phyloP scores from a whole-genome alignment of 1,140 invertebrate genomes.

The Trichonephila clavata region DNA sequence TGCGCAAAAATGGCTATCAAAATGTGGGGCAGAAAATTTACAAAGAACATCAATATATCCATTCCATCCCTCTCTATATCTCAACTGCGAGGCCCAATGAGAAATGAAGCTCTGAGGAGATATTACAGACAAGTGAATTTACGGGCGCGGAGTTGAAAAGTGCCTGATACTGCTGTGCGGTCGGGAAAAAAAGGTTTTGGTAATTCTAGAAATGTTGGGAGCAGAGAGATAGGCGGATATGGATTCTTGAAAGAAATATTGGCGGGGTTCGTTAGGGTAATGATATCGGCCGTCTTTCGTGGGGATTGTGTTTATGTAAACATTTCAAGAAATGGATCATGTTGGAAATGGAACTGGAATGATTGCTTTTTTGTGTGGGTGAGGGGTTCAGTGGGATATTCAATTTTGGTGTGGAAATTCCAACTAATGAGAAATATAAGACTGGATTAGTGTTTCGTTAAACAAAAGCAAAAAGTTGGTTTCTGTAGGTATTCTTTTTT shows the following conservation, averaged over 20 bases:
- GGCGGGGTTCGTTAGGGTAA: conserved; percentile 20
- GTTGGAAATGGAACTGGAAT: background rate
- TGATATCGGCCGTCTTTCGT: conserved; percentile 7
- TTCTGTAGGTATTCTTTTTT: background rate
- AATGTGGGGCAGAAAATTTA: background rate
- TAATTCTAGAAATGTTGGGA: conserved; percentile 5
- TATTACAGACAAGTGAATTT: conserved; percentile 18
- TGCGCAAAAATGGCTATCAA: background rate
- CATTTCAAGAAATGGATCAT: background rate
- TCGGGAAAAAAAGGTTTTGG: background rate
- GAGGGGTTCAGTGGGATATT: background rate
- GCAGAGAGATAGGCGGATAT: background rate
- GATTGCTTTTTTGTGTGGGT: background rate
- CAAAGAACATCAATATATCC: background rate
- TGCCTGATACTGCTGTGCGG: background rate
- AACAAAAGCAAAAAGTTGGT: background rate
- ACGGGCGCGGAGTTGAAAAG: background rate
- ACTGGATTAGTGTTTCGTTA: background rate
- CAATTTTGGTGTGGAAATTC: too few species aligned
- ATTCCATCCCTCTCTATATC: background rate
- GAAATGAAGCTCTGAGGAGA: conserved; percentile 2
- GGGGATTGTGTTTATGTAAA: conserved; percentile 2
- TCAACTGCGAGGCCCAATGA: background rate
- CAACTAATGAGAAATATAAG: too few species aligned
- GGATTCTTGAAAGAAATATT: conserved; percentile 15